Percentiles rank a stretch among this genome's conserved stretches.
These are phyloP conservation scores for Fregata magnificens DNA, from an alignment of 2,113 vertebrate genomes.

Conservation along the genomic window DNA sequence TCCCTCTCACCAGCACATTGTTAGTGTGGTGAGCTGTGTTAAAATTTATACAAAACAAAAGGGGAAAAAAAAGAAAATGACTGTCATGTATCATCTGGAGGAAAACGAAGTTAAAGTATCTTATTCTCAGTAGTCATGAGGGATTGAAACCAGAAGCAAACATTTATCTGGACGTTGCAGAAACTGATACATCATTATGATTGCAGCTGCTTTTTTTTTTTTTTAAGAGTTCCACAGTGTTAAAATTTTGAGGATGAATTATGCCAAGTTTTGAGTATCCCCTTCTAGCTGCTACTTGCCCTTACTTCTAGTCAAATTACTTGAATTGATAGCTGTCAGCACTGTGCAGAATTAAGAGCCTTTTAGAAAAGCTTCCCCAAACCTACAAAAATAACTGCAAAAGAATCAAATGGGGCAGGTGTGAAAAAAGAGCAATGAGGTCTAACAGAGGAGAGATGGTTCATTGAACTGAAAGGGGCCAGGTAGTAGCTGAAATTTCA, in stretches of 20 bases:
- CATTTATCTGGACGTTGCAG: background rate
- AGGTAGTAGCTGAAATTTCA: conserved; percentile 56
- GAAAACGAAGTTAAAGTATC: background rate
- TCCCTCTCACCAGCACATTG: background rate
- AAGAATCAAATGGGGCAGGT: background rate
- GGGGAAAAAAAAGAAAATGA: background rate
- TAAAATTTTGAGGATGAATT: background rate
- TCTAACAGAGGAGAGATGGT: background rate
- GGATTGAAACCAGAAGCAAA: conserved; percentile 8
- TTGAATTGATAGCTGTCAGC: background rate
- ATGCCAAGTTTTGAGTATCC: background rate
- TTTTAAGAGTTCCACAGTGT: background rate
- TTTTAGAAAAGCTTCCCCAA: background rate
- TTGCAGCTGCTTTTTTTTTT: background rate
- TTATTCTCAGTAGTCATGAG: background rate
- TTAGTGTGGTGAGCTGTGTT: background rate
- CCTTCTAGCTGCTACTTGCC: background rate
- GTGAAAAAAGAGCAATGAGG: background rate
- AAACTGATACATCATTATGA: background rate
- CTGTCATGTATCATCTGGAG: background rate
- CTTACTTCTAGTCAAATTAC: background rate
- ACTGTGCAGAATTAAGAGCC: background rate
- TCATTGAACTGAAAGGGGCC: background rate
- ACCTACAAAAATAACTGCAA: background rate
- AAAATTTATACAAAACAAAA: background rate